A percentile compares a stretch with the other conserved stretches of the same genome.
These are phyloP conservation scores for Peromyscus polionotus DNA, from an alignment of 2,113 vertebrate genomes.

Conservation along the genomic window DNA sequence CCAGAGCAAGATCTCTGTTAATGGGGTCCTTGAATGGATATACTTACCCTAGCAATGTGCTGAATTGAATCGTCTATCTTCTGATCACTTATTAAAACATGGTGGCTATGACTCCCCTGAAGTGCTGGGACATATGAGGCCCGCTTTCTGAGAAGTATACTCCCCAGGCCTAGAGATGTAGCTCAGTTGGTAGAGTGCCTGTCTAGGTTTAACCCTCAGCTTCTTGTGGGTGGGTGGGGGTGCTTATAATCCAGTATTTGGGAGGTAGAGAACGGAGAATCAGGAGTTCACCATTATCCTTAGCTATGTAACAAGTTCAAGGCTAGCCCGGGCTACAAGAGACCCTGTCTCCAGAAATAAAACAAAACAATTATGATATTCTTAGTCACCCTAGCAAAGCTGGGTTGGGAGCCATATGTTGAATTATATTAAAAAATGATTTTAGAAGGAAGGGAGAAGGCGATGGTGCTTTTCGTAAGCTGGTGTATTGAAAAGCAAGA, in stretches of 20 bases:
- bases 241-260: background rate
- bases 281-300: background rate
- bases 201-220: background rate
- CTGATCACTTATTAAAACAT: slow-evolving; percentile 73
- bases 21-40: slow-evolving; percentile 76
- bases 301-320: background rate
- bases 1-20: slow-evolving; percentile 78
- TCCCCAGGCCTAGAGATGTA: background rate
- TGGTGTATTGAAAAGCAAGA: background rate
- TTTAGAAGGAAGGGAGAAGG: background rate
- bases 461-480: background rate
- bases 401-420: background rate
- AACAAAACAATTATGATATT: background rate
- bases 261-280: background rate
- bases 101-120: slow-evolving; percentile 8
- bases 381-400: slow-evolving; percentile 46
- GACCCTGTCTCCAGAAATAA: background rate
- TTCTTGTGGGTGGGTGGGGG: background rate
- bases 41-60: slow-evolving; percentile 80
- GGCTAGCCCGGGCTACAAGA: background rate
- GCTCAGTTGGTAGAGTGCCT: background rate
- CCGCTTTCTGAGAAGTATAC: slow-evolving; percentile 56
- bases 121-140: slow-evolving; percentile 32
- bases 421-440: background rate
- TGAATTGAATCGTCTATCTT: slow-evolving; percentile 46